Evolutionary conservation across 1,140 invertebrate species (phyloP).

Genomic region (Sminthurinus signatus): DNA sequence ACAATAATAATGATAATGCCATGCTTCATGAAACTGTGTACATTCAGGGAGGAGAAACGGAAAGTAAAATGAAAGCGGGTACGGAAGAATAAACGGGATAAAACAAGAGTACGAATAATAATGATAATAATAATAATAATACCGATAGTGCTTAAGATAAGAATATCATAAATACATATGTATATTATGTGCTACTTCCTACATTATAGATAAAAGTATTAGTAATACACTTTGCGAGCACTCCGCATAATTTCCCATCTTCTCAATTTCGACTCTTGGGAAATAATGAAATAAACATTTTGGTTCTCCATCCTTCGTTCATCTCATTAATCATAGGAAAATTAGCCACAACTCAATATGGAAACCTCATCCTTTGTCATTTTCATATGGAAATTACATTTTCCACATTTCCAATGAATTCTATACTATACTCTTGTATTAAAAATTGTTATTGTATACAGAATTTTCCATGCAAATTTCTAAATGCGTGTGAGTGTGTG

Average conservation of each 20-base stretch:
- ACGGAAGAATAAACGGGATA: too few species aligned
- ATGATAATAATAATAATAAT: too few species aligned
- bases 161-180: too few species aligned
- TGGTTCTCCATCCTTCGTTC: neutral
- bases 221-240: neutral
- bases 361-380: neutral
- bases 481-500: too few species aligned
- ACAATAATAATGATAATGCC: neutral
- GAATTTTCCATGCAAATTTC: too few species aligned
- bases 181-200: neutral
- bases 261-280: neutral
- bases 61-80: too few species aligned
- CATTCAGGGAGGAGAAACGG: too few species aligned
- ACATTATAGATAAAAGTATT: neutral
- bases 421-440: too few species aligned
- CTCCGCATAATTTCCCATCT: neutral
- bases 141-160: too few species aligned
- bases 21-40: neutral
- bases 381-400: neutral
- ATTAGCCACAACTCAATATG: slow-evolving; percentile 13
- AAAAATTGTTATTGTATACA: too few species aligned
- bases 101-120: too few species aligned
- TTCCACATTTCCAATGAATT: too few species aligned
- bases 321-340: slow-evolving; percentile 8
- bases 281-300: slow-evolving; percentile 5